Evolutionary conservation across 2,888 invertebrate species (phyloP).

Genomic region (Phrixothrix hirtus): DNA sequence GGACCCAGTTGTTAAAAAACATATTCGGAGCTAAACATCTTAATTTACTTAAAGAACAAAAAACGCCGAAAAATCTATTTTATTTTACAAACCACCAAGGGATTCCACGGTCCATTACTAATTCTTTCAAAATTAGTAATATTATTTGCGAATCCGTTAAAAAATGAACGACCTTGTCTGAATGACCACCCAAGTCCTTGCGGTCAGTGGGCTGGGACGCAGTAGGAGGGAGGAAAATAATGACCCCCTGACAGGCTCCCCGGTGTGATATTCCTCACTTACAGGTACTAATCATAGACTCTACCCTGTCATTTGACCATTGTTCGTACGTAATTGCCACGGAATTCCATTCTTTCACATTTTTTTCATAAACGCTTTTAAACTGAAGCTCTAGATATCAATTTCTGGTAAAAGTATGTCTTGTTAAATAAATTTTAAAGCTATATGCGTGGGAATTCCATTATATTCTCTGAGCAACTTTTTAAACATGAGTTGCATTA

Average conservation of each 20-base stretch:
- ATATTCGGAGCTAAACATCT: conserved; percentile 26
- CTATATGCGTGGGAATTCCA: conserved; percentile 17
- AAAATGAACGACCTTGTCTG: conserved; percentile 33
- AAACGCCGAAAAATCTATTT: conserved; percentile 25
- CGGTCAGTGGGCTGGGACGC: conserved; percentile 27
- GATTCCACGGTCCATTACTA: conserved; percentile 30
- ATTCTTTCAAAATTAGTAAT: conserved; percentile 32
- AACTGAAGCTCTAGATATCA: conserved; percentile 26
- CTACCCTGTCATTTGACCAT: conserved; percentile 42
- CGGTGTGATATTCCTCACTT: conserved; percentile 45
- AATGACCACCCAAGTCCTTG: conserved; percentile 38
- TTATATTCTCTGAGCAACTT: neutral
- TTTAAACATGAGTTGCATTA: neutral
- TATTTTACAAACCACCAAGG: conserved; percentile 21
- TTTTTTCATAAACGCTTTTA: conserved; percentile 29
- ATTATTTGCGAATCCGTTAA: conserved; percentile 30
- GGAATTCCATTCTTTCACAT: conserved; percentile 25
- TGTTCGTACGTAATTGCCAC: conserved; percentile 38
- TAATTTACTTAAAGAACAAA: conserved; percentile 28
- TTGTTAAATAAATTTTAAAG: conserved; percentile 17
- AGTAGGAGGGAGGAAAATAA: conserved; percentile 21
- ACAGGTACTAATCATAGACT: conserved; percentile 39
- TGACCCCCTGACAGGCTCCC: conserved; percentile 37
- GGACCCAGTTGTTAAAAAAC: conserved; percentile 26
- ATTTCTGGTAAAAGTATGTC: conserved; percentile 25